Base-by-base conservation (phyloP, 1,140 invertebrate species). In the Bombus polaris region DNA sequence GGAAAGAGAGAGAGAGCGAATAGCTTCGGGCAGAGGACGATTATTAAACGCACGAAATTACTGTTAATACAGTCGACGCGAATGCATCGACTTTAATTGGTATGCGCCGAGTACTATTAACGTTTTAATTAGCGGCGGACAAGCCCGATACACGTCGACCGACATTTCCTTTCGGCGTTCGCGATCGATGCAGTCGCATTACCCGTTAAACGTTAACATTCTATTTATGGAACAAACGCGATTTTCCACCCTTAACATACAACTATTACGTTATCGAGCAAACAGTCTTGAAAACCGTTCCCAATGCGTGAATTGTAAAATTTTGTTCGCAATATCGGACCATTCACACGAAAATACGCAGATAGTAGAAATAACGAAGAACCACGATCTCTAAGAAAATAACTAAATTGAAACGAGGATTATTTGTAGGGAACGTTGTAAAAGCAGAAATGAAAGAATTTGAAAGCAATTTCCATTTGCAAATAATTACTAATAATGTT, bases 11-110 rank as follows among this genome's bases (percentile, higher is more conserved):
- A 73, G 15, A 32, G 28, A 3, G 42, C 2, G n/a, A 6, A 2
- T 13, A 15, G 25, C 25, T 37, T 28, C 12, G 39, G 37, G 70
- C 39, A n/a, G 47, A 35, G 66, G 35, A 22, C 79, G 79, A 81
- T 81, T 81, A 81, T 81, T 74, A 81, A 81, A 81, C 70, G 70
- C 80, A 73, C 70, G 47, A 71, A 59, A 71, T 81, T 81, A 81
- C 70, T 62, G 80, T 81, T 81, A 74, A 81, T 81, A 74, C 80
- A 81, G 47, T 74, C 47, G 80, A 35, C 47, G 47, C 22, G 80
- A 66, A 76, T 73, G 81, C 72, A 76, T 76, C 70, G 72, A 39
- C 70, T 75, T 82, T 83, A 83, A 83, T 76, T 76, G 81, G 57
- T 76, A 66, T 12, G 28, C 73, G 72, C n/a, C 57, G 81, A 62